A percentile compares a stretch with the other conserved stretches of the same genome.
Conservation (phyloP, 2,113 vertebrate species). For the Apaloderma vittatum region DNA sequence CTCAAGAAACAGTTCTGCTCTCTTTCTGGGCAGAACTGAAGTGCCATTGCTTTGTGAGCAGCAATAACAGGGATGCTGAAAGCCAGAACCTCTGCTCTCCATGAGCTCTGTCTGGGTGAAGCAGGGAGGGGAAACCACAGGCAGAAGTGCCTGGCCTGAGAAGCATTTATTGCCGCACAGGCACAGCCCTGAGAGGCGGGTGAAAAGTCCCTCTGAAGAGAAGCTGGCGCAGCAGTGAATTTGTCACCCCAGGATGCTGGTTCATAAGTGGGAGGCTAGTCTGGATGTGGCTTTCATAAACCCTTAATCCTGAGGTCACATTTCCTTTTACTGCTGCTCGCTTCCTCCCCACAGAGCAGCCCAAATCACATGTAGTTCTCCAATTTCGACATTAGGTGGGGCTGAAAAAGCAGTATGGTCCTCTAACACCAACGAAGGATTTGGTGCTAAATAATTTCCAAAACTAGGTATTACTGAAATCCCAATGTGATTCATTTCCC, state of each 20-base stretch:
- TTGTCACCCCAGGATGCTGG: not conserved
- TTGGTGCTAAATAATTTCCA: not conserved
- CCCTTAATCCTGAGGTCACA: not conserved
- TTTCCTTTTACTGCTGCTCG: not conserved
- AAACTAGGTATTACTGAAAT: not conserved
- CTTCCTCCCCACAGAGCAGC: not conserved
- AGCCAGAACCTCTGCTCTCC: not conserved
- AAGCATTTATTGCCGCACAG: not conserved
- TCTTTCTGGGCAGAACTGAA: not conserved
- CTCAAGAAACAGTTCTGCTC: not conserved
- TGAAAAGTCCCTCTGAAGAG: not conserved
- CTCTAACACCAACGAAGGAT: not conserved
- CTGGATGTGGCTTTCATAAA: conserved; percentile 3
- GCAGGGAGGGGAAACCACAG: not conserved
- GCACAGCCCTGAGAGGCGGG: not conserved
- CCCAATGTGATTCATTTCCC: not conserved
- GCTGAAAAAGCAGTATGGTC: not conserved
- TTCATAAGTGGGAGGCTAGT: not conserved
- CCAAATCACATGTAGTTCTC: not conserved
- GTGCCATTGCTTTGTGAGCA: not conserved
- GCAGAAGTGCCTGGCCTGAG: not conserved
- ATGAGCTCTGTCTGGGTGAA: not conserved
- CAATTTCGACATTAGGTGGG: not conserved
- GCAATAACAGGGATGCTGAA: not conserved
- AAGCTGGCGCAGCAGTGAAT: not conserved